Percentiles rank a stretch among this genome's conserved stretches.
phyloP scores from a whole-genome alignment of 2,888 invertebrate species.

The Brachycybe producta region DNA sequence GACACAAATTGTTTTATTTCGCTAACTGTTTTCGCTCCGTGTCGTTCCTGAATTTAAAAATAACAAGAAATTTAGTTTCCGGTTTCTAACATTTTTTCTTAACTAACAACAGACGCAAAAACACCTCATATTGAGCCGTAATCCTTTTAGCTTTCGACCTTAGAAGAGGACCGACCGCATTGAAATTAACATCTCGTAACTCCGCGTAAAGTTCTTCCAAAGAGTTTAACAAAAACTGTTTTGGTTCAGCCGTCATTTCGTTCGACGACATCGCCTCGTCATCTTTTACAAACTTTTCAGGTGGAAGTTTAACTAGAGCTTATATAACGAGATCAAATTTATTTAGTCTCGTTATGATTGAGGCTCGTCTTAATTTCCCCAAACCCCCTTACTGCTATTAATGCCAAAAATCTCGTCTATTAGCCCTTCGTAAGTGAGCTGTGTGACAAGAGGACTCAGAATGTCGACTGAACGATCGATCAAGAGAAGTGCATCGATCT shows the following conservation, averaged over 20 bases:
- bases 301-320: slow-evolving; percentile 69
- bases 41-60: slow-evolving; percentile 47
- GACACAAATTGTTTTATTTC: slow-evolving; percentile 90
- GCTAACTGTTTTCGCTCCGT: slow-evolving; percentile 72
- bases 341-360: background rate
- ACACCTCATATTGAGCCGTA: slow-evolving; percentile 54
- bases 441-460: slow-evolving; percentile 80
- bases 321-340: slow-evolving; percentile 10
- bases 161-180: slow-evolving; percentile 70
- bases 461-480: slow-evolving; percentile 85
- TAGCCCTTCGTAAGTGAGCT: slow-evolving; percentile 92
- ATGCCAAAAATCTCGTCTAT: slow-evolving; percentile 92
- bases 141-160: slow-evolving; percentile 76
- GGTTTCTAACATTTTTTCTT: slow-evolving; percentile 1
- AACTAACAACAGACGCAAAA: slow-evolving; percentile 19
- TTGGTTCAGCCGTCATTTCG: slow-evolving; percentile 50
- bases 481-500: slow-evolving; percentile 77
- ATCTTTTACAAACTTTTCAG: slow-evolving; percentile 60
- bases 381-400: slow-evolving; percentile 45
- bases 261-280: slow-evolving; percentile 42
- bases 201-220: slow-evolving; percentile 77
- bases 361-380: no score
- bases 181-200: slow-evolving; percentile 82
- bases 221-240: slow-evolving; percentile 70
- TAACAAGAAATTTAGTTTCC: slow-evolving; percentile 3